phyloP scores from a whole-genome alignment of 92 coral and sea anemone genomes.

The Heteractis magnifica region DNA sequence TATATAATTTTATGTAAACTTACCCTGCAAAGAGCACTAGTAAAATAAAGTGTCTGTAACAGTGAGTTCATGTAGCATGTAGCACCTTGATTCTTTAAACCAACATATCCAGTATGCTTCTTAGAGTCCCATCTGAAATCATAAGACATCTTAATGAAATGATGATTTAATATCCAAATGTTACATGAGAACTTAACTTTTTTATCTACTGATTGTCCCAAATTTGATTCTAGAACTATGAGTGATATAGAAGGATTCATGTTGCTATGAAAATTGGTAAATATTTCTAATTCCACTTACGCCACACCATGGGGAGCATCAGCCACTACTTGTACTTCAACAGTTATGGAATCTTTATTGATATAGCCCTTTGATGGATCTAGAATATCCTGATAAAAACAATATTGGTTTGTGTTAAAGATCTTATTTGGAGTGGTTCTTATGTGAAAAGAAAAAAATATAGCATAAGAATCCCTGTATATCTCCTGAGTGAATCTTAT shows the following conservation, averaged over 20 bases:
- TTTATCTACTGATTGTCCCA: too few relatives aligned
- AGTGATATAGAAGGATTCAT: too few relatives aligned
- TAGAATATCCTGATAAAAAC: constrained; percentile 68
- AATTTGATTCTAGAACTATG: too few relatives aligned
- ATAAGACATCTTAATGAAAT: neutral
- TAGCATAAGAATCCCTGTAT: too few relatives aligned
- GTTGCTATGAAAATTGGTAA: too few relatives aligned
- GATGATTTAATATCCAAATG: neutral
- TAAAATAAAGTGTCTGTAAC: constrained; percentile 91
- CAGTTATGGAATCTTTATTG: constrained; percentile 80
- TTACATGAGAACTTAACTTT: too few relatives aligned
- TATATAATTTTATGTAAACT: neutral
- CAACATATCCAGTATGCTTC: constrained; percentile 98
- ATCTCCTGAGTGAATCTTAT: too few relatives aligned
- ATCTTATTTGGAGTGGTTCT: too few relatives aligned
- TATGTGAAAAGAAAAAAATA: too few relatives aligned
- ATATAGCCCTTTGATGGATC: constrained; percentile 87
- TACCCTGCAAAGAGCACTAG: constrained; percentile 89
- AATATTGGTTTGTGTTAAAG: too few relatives aligned
- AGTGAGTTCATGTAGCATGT: constrained; percentile 99
- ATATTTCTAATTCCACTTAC: constrained; percentile 51
- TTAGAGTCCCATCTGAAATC: constrained; percentile 90
- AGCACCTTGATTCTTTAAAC: constrained; percentile 97
- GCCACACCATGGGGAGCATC: constrained; percentile 99
- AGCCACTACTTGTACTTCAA: constrained; percentile 89